Evolutionary conservation across 2,113 vertebrate genomes (phyloP), one percentile per base, ranked within the genome.

Genomic region (Datnioides undecimradiatus): DNA sequence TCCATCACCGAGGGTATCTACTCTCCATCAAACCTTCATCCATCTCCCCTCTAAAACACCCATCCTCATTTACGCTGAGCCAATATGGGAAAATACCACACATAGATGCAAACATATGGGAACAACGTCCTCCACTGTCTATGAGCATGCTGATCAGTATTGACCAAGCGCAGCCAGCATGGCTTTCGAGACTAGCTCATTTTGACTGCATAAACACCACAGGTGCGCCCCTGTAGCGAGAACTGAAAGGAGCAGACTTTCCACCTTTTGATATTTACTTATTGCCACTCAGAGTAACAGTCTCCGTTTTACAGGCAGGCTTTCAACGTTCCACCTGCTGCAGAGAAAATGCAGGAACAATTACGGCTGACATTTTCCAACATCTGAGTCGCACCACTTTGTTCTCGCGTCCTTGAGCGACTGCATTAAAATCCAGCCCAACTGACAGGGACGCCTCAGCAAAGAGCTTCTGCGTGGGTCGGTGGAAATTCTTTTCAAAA

Each of bases 311-410:
- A 25, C 10, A 51, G 11, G 2, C 17, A 31, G n/a, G 23, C 27
- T 38, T 80, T 51, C 21, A 67, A 23, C 16, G 34, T 43, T 45
- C 41, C 43, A 52, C 64, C 75, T 54, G 38, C 65, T 54, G 48
- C 69, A 54, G 38, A 57, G 34, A 13, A 80, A 79, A 67, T n/a
- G 60, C n/a, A 65, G 27, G 14, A 45, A 66, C 65, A 34, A 77
- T 83, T 84, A 74, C 23, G 12, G 65, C 23, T 77, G 84, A 73
- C 81, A 82, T 84, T 86, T 84, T 49, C 58, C 21, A 70, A 13
- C 51, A 27, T 68, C 45, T 52, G 19, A 46, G 17, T 59, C 3
- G 11, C 27, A 19, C 33, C 23, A 16, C 23, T 52, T 16, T 13
- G 12, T n/a, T 17, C 43, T 66, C 7, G 1, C 38, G 52, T 51